phyloP scores from a whole-genome alignment of 2,888 invertebrate species.

The Abscondita cerata region DNA sequence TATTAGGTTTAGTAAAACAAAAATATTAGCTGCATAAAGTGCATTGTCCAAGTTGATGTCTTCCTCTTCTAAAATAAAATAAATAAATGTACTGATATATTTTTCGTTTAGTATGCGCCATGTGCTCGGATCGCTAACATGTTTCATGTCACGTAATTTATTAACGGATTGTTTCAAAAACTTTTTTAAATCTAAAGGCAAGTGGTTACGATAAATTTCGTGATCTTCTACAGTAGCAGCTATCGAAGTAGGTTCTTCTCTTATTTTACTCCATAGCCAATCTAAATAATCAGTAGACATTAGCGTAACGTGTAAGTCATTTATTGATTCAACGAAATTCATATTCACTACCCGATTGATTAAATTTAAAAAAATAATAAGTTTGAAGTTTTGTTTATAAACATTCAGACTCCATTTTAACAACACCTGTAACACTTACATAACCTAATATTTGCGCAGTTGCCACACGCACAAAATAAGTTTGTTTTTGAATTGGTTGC shows the following conservation, averaged over 20 bases:
- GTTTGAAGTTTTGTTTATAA: no score
- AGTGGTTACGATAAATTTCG: slow-evolving; percentile 17
- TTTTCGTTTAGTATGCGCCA: slow-evolving; percentile 14
- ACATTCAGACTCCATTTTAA: no score
- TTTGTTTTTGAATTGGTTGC: no score
- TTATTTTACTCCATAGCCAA: slow-evolving; percentile 11
- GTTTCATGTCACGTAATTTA: slow-evolving; percentile 21
- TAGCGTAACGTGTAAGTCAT: slow-evolving; percentile 13
- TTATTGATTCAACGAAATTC: slow-evolving; percentile 23
- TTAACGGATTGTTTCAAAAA: slow-evolving; percentile 14
- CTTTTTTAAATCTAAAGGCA: slow-evolving; percentile 16
- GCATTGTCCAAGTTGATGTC: slow-evolving; percentile 8
- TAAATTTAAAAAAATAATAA: no score
- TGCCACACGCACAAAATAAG: no score
- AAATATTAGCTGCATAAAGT: slow-evolving; percentile 18
- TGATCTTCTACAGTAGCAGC: slow-evolving; percentile 2
- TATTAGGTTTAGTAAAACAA: slow-evolving; percentile 14
- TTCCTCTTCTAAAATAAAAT: slow-evolving; percentile 17
- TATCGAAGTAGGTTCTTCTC: neutral
- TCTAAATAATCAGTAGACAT: slow-evolving; percentile 12
- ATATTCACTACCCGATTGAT: no score
- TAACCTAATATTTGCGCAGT: no score
- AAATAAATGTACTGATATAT: slow-evolving; percentile 17
- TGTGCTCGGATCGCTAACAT: neutral
- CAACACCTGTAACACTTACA: no score